Conservation (phyloP, 2,113 vertebrate species). For the Ptilonorhynchus violaceus region DNA sequence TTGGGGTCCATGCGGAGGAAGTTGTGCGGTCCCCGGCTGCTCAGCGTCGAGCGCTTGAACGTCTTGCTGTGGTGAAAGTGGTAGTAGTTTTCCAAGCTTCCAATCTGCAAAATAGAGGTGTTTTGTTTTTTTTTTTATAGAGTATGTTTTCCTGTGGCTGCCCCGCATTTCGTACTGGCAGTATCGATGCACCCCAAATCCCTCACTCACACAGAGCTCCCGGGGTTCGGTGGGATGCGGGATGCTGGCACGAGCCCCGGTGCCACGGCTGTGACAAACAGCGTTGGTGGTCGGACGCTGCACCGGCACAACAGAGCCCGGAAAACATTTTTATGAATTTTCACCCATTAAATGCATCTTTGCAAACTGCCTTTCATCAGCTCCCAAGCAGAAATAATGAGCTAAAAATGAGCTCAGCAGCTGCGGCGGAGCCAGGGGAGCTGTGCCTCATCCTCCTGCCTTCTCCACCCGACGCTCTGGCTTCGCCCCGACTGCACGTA, state of each 20-base stretch:
- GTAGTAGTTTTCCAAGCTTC: constrained; percentile 87
- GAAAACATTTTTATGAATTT: constrained; percentile 27
- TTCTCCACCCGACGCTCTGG: neutral
- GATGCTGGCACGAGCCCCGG: neutral
- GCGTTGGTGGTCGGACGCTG: neutral
- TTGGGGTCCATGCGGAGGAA: constrained; percentile 91
- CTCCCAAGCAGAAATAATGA: constrained; percentile 39
- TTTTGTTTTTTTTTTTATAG: neutral
- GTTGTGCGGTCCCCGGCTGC: constrained; percentile 81
- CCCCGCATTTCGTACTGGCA: neutral
- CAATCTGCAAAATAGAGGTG: constrained; percentile 75
- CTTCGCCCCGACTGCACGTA: neutral
- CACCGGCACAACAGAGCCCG: neutral
- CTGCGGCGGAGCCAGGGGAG: neutral
- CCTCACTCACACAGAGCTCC: neutral
- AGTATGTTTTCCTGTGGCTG: accelerated
- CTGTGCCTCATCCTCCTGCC: neutral
- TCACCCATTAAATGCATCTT: constrained; percentile 27
- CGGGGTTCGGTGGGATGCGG: neutral
- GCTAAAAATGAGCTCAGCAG: neutral
- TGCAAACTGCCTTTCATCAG: constrained; percentile 10
- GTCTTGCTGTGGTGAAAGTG: constrained; percentile 92
- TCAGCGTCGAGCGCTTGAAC: constrained; percentile 81
- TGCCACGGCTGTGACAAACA: neutral
- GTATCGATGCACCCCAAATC: neutral